Conservation (phyloP, 2,888 invertebrate species). For the Drosophila anomelani region DNA sequence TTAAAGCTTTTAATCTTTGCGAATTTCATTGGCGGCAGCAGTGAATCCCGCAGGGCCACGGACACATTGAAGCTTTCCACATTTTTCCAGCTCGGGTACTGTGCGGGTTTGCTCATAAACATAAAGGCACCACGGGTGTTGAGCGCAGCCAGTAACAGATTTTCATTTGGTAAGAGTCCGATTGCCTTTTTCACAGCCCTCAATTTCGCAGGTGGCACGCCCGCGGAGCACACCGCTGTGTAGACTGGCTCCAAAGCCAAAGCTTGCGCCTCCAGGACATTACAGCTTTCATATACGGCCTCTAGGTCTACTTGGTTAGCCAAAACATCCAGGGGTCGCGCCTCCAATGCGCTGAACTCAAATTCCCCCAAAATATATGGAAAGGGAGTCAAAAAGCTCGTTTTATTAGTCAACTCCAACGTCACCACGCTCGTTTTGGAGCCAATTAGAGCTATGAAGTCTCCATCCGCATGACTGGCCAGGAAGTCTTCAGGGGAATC, state of each 20-base stretch:
- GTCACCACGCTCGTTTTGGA: slow-evolving; percentile 60
- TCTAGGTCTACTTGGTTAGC: slow-evolving; percentile 61
- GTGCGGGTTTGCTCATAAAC: slow-evolving; percentile 54
- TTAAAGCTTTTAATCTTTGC: slow-evolving; percentile 51
- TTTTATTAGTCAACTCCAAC: slow-evolving; percentile 66
- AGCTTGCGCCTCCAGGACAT: slow-evolving; percentile 71
- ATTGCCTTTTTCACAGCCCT: slow-evolving; percentile 54
- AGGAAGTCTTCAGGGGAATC: slow-evolving; percentile 69
- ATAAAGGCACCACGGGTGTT: slow-evolving; percentile 74
- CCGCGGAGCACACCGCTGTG: slow-evolving; percentile 63
- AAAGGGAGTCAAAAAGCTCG: slow-evolving; percentile 47
- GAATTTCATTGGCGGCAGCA: slow-evolving; percentile 37
- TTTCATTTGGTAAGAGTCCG: slow-evolving; percentile 26
- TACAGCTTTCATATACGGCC: slow-evolving; percentile 60
- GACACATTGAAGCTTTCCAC: slow-evolving; percentile 38
- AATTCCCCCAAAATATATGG: slow-evolving; percentile 65
- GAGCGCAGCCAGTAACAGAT: slow-evolving; percentile 65
- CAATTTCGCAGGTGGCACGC: slow-evolving; percentile 56
- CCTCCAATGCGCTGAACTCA: slow-evolving; percentile 19
- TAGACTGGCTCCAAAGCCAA: slow-evolving; percentile 76
- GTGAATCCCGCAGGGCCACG: slow-evolving; percentile 34
- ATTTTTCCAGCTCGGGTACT: slow-evolving; percentile 60
- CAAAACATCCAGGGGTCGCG: slow-evolving; percentile 61
- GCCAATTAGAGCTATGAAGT: slow-evolving; percentile 65
- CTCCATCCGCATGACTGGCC: slow-evolving; percentile 46